Conservation (phyloP, 2,888 invertebrate genomes). For the Leptinotarsa peninsularis region DNA sequence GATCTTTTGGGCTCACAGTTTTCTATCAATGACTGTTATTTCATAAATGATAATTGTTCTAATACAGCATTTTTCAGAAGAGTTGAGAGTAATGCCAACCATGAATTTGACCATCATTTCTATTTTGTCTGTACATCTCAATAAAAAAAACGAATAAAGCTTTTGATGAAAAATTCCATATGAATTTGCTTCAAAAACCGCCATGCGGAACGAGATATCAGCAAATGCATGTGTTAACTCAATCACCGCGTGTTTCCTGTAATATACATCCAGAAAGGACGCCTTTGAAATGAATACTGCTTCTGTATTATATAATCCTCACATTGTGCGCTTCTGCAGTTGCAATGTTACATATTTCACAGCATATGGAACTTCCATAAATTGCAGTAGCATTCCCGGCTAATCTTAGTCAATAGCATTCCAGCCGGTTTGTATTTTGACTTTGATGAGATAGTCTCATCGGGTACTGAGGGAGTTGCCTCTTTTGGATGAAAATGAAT, state of each 20-base stretch:
- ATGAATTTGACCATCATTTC: too few species aligned
- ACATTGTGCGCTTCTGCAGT: slow-evolving; percentile 41
- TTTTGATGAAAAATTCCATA: not conserved
- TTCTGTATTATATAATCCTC: slow-evolving; percentile 43
- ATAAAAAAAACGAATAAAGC: not conserved
- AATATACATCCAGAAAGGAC: slow-evolving; percentile 35
- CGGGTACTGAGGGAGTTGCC: not conserved
- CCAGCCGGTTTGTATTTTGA: not conserved
- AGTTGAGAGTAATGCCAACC: too few species aligned
- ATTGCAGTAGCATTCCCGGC: slow-evolving; percentile 24
- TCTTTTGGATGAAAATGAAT: too few species aligned
- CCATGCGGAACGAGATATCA: slow-evolving; percentile 37
- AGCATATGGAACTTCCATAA: slow-evolving; percentile 31
- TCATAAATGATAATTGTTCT: too few species aligned
- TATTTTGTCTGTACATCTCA: too few species aligned
- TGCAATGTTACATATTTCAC: slow-evolving; percentile 36
- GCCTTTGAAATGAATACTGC: slow-evolving; percentile 40
- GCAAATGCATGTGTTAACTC: slow-evolving; percentile 46
- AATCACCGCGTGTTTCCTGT: slow-evolving; percentile 44
- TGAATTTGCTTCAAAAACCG: not conserved
- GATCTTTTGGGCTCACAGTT: too few species aligned
- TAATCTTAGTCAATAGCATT: not conserved
- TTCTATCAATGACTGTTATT: too few species aligned
- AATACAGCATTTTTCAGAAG: too few species aligned
- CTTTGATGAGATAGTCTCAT: not conserved